phyloP scores from a whole-genome alignment of 2,888 invertebrate species.

The Cotesia congregata region DNA sequence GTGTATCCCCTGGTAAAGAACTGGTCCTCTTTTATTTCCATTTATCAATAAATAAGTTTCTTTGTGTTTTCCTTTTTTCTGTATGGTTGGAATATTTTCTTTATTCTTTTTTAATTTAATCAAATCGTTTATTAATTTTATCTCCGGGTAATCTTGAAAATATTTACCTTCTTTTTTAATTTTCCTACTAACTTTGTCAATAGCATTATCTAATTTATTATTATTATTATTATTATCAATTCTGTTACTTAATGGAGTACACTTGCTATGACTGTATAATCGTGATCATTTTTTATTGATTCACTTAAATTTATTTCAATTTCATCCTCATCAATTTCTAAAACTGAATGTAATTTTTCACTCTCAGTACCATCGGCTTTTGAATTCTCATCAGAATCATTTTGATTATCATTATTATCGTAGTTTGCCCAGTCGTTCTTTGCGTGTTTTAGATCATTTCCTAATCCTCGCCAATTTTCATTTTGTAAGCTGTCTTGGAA shows the following conservation, averaged over 20 bases:
- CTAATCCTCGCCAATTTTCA: background rate
- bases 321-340: background rate
- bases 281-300: background rate
- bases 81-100: background rate
- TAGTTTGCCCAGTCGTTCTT: background rate
- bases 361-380: background rate
- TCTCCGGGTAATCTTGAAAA: background rate
- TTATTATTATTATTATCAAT: background rate
- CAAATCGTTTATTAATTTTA: background rate
- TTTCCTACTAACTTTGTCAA: background rate
- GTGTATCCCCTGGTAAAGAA: background rate
- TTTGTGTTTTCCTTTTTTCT: background rate
- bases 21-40: background rate
- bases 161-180: background rate
- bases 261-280: background rate
- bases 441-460: background rate
- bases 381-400: background rate
- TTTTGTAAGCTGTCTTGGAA: background rate
- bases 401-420: background rate
- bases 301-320: background rate
- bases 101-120: background rate
- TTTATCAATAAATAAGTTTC: background rate
- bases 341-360: background rate
- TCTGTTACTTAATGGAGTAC: background rate
- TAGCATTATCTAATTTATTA: background rate